Base-by-base conservation (phyloP, 30 jellyfish, hydroid and myxozoan species). In the Aurelia sp. region DNA sequence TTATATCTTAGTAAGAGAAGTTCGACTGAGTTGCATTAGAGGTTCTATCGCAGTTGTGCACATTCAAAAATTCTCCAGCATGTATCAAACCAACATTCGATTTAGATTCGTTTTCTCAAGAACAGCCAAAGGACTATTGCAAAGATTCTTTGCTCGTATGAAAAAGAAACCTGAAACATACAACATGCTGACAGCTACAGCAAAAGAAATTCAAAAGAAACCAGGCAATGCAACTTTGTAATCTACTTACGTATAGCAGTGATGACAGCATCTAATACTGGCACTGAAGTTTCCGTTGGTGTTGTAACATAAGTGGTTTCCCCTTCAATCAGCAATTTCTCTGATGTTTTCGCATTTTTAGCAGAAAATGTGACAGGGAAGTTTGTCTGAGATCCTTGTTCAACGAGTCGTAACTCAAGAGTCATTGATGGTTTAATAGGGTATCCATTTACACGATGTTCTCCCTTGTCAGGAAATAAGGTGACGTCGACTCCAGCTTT, bases 391-490 rank as follows among this genome's bases (percentile, higher is more conserved):
- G 98, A 71, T 19, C 99, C 99, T 77, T 96, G 97, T 57, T 96
- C 99, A 7, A 90, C 97, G 19, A 96, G 86, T 44, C 97, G 41
- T 67, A 96, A 74, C 67, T 88, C 97, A 50, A 96, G 85, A 6
- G 95, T 96, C 97, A 96, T 92, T 21, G 91, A 79, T 20, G 98
- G 95, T 50, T 91, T 91, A 71, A 96, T 87, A n/a, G 97, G 93
- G 85, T 96, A 96, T 21, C 99, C 99, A 10, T 76, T 75, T 19
- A 44, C 86, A 52, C 87, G 89, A 58, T 91, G 98, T 61, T 96
- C 99, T 13, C 99, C 99, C 84, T 90, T 96, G 73, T 96, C 99
- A 13, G 99, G 99, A 65, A 53, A 85, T 17, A 96, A 68, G 21
- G 84, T 76, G 72, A 87, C 86, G 52, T 86, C 98, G 13, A 61